Percentiles rank a stretch among this genome's conserved stretches.
phyloP scores from a whole-genome alignment of 1,140 invertebrate genomes.

The Ceratoteleas bidentatus region DNA sequence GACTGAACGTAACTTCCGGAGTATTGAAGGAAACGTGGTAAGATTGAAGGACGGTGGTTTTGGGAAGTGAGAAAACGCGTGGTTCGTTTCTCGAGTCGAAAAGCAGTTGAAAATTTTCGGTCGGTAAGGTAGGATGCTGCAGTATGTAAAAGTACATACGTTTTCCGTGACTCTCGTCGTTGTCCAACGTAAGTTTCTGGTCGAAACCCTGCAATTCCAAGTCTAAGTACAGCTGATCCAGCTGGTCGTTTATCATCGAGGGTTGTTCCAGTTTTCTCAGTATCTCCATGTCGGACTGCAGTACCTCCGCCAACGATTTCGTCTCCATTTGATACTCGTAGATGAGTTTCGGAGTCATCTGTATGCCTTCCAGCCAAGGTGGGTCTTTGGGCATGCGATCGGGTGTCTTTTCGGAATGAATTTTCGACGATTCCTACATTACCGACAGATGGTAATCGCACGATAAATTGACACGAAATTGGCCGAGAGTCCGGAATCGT shows the following conservation, averaged over 20 bases:
- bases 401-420: background rate
- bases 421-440: conserved; percentile 21
- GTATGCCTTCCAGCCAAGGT: conserved; percentile 85
- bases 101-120: background rate
- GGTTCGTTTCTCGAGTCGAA: background rate
- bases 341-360: conserved; percentile 85
- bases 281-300: conserved; percentile 84
- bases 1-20: background rate
- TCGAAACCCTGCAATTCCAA: conserved; percentile 85
- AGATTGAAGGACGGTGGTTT: background rate
- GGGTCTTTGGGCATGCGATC: conserved; percentile 79
- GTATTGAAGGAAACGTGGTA: background rate
- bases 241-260: conserved; percentile 86
- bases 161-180: conserved; percentile 84
- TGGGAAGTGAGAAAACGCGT: background rate
- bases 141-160: conserved; percentile 74
- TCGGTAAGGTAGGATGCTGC: background rate
- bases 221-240: conserved; percentile 87
- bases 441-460: background rate
- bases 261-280: conserved; percentile 85
- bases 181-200: conserved; percentile 83
- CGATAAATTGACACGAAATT: background rate
- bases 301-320: conserved; percentile 84
- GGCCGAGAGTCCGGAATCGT: background rate
- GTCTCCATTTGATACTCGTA: conserved; percentile 86